Evolutionary conservation across 2,888 invertebrate species (phyloP).

Genomic region (Cataglyphis altisquamis): DNA sequence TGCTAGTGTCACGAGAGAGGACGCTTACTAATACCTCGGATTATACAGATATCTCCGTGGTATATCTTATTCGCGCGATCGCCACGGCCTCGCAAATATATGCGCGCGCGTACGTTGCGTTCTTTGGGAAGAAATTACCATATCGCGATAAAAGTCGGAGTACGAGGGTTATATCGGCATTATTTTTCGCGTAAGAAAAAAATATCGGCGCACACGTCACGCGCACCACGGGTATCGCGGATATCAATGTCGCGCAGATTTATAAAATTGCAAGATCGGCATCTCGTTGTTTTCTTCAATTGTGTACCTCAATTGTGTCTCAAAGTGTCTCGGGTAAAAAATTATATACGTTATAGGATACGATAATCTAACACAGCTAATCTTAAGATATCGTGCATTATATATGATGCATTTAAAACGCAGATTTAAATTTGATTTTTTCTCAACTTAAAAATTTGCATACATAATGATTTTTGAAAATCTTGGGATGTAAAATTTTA

Average conservation of each 20-base stretch:
- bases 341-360: neutral
- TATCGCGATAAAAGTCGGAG: constrained; percentile 69
- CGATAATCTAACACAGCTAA: neutral
- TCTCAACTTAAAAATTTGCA: neutral
- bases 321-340: neutral
- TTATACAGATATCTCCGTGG: constrained; percentile 79
- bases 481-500: neutral
- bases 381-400: neutral
- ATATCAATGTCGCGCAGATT: neutral
- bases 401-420: neutral
- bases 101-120: constrained; percentile 51
- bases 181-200: constrained; percentile 65
- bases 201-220: constrained; percentile 61
- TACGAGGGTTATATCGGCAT: constrained; percentile 43
- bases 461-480: neutral
- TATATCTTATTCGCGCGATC: constrained; percentile 77
- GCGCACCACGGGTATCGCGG: neutral
- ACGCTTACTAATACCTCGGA: constrained; percentile 80
- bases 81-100: constrained; percentile 41
- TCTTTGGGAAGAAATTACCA: constrained; percentile 72
- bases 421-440: neutral
- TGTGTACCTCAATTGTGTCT: too few species aligned
- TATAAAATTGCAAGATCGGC: neutral
- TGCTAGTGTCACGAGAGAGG: constrained; percentile 79
- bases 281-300: neutral